Conservation (phyloP, 2,113 vertebrate genomes). For the Eulemur rufifrons region DNA sequence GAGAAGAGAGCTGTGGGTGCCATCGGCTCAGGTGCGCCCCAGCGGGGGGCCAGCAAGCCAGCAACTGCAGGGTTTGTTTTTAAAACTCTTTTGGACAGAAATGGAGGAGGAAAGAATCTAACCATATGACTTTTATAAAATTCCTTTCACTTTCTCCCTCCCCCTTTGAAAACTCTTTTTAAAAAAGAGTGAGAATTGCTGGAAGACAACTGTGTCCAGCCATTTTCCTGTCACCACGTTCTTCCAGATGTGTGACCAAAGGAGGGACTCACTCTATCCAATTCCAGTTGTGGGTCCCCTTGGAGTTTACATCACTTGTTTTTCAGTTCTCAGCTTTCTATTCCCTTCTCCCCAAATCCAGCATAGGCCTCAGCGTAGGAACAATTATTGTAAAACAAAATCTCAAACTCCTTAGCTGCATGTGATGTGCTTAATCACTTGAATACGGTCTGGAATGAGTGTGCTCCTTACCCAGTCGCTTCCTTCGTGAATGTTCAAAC, state of each 20-base stretch:
- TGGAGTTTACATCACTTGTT: constrained; percentile 87
- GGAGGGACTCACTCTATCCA: constrained; percentile 71
- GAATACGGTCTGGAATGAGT: not conserved
- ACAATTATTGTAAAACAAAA: not conserved
- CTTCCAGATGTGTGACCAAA: constrained; percentile 80
- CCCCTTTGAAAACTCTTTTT: not conserved
- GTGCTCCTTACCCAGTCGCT: not conserved
- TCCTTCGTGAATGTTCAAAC: not conserved
- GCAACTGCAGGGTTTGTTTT: not conserved
- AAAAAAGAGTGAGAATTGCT: not conserved
- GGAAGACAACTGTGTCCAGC: not conserved
- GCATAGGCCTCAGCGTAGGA: constrained; percentile 58
- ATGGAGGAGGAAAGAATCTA: not conserved
- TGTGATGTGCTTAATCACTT: not conserved
- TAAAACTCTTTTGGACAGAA: not conserved
- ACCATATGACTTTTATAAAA: constrained; percentile 37
- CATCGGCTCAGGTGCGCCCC: not conserved
- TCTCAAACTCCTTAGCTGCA: not conserved
- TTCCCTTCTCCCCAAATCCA: constrained; percentile 79
- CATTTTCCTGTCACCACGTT: constrained; percentile 12
- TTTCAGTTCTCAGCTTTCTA: constrained; percentile 79
- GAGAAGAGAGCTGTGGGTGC: accelerated
- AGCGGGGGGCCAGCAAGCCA: too few species aligned
- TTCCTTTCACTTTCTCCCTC: not conserved
- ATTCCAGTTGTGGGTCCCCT: constrained; percentile 76